These are phyloP conservation scores for Callinectes sapidus DNA, from an alignment of 2,888 invertebrate species.

Conservation along the genomic window DNA sequence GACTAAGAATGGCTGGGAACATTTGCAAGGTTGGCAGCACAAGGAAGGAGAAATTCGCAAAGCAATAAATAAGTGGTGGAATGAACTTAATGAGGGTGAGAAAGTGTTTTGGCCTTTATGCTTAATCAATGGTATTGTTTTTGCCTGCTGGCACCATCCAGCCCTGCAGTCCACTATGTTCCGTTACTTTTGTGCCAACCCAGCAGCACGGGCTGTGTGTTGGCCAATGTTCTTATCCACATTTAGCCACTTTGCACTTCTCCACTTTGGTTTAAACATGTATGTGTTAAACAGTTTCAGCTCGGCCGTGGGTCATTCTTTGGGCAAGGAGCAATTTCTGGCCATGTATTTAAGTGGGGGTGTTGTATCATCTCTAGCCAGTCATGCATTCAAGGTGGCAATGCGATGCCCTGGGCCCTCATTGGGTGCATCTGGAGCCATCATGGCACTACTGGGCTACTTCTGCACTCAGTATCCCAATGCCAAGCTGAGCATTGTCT, in stretches of 20 bases:
- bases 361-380: slow-evolving; percentile 89
- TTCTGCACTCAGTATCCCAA: slow-evolving; percentile 93
- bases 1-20: slow-evolving; percentile 61
- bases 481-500: slow-evolving; percentile 89
- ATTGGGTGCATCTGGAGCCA: slow-evolving; percentile 96
- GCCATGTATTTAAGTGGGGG: slow-evolving; percentile 93
- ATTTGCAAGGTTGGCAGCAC: slow-evolving; percentile 66
- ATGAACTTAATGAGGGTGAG: slow-evolving; percentile 83
- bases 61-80: slow-evolving; percentile 83
- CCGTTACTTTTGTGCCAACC: slow-evolving; percentile 90
- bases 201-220: slow-evolving; percentile 85
- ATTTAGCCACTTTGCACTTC: slow-evolving; percentile 92
- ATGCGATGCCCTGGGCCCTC: slow-evolving; percentile 85
- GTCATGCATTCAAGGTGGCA: slow-evolving; percentile 86
- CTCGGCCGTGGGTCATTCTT: slow-evolving; percentile 78
- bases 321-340: slow-evolving; percentile 94
- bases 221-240: slow-evolving; percentile 94
- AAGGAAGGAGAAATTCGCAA: slow-evolving; percentile 74
- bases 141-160: slow-evolving; percentile 88
- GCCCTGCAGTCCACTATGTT: slow-evolving; percentile 84
- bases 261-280: slow-evolving; percentile 96
- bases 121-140: slow-evolving; percentile 86
- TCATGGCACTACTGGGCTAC: slow-evolving; percentile 91
- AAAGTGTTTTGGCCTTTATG: slow-evolving; percentile 88
- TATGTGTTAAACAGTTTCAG: slow-evolving; percentile 93